Percentiles rank a stretch among this genome's conserved stretches.
phyloP scores from a whole-genome alignment of 2,113 vertebrate species.

The Podarcis raffonei region DNA sequence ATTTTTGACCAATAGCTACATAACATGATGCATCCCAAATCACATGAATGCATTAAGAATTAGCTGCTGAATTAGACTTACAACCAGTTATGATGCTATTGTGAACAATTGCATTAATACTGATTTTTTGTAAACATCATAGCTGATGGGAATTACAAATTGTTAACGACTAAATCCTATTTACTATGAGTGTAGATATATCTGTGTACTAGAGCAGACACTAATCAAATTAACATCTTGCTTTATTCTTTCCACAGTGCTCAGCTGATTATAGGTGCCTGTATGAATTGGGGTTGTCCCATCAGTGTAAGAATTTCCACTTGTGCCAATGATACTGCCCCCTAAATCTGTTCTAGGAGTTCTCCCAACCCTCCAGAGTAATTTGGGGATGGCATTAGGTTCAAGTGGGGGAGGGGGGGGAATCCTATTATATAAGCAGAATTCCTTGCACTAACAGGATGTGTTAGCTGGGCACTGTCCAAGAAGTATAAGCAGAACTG shows the following conservation, averaged over 20 bases:
- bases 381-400: too few species aligned
- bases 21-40: background rate
- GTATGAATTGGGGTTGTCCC: background rate
- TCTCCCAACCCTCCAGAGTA: too few species aligned
- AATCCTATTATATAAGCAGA: too few species aligned
- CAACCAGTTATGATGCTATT: constrained; percentile 54
- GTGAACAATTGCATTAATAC: constrained; percentile 63
- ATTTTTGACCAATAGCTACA: background rate
- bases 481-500: background rate
- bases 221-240: background rate
- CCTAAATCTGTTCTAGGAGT: too few species aligned
- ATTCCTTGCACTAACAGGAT: too few species aligned
- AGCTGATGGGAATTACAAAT: background rate
- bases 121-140: constrained; percentile 59
- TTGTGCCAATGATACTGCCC: too few species aligned
- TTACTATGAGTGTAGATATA: background rate
- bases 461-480: too few species aligned
- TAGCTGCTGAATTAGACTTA: constrained; percentile 38
- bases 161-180: background rate
- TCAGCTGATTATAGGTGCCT: background rate
- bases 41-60: background rate
- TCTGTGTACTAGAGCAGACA: background rate
- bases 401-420: too few species aligned
- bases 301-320: too few species aligned
- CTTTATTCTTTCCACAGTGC: background rate